Percentiles rank a stretch among this genome's conserved stretches.
phyloP scores from a whole-genome alignment of 2,113 vertebrate species.

The Brachypteracias leptosomus region DNA sequence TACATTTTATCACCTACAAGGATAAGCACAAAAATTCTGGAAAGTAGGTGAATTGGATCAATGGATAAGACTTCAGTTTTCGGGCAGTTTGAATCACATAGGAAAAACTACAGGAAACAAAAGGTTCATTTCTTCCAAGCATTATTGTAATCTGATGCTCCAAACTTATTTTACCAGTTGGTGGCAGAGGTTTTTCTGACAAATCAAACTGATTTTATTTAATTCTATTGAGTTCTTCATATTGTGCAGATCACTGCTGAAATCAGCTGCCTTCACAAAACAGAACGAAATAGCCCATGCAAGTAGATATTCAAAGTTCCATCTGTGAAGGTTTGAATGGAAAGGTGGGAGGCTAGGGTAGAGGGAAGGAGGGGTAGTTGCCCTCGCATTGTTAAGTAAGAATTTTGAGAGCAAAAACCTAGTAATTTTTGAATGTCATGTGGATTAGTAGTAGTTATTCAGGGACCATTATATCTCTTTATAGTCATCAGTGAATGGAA shows the following conservation, averaged over 20 bases:
- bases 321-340: not conserved
- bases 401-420: not conserved
- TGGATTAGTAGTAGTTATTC: slow-evolving; percentile 9
- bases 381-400: not conserved
- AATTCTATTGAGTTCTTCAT: not conserved
- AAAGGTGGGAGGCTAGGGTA: not conserved
- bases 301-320: not conserved
- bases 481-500: slow-evolving; percentile 3
- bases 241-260: not conserved
- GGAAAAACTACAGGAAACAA: not conserved
- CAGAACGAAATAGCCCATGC: not conserved
- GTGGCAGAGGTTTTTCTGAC: not conserved
- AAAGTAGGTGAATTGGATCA: not conserved
- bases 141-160: not conserved
- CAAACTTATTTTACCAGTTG: not conserved
- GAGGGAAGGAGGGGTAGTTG: not conserved
- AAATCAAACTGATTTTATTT: not conserved
- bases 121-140: not conserved
- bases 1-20: not conserved
- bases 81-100: not conserved
- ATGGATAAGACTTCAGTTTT: not conserved
- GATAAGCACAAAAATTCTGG: not conserved
- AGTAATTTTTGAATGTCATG: not conserved
- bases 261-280: not conserved
- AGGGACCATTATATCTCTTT: not conserved